phyloP scores from a whole-genome alignment of 2,888 invertebrate genomes.

The Neuroscelio doddi region DNA sequence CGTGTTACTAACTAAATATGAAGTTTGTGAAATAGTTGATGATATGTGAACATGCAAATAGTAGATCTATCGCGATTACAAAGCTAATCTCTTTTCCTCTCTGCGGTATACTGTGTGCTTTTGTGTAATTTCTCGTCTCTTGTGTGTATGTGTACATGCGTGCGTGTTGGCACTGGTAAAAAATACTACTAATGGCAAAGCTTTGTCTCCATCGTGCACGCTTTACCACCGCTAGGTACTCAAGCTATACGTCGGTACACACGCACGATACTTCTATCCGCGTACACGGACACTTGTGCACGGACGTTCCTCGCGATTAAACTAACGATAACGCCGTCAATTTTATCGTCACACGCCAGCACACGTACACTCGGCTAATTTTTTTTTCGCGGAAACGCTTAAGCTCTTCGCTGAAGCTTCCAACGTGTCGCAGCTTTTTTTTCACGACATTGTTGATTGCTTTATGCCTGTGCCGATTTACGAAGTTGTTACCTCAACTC shows the following conservation, averaged over 20 bases:
- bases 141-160: not conserved
- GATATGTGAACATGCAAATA: too few species aligned
- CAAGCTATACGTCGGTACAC: not conserved
- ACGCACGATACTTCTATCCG: not conserved
- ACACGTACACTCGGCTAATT: constrained; percentile 29
- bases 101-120: not conserved
- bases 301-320: constrained; percentile 31
- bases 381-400: constrained; percentile 38
- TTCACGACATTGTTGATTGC: constrained; percentile 19
- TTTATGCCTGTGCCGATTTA: constrained; percentile 37
- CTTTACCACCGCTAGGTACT: constrained; percentile 4
- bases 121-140: constrained; percentile 8
- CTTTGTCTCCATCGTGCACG: constrained; percentile 47
- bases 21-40: too few species aligned
- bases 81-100: too few species aligned
- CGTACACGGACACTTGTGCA: constrained; percentile 17
- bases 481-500: constrained; percentile 23
- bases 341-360: constrained; percentile 40
- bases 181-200: constrained; percentile 50
- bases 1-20: too few species aligned
- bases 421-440: constrained; percentile 9
- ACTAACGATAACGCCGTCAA: constrained; percentile 42
- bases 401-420: constrained; percentile 23
- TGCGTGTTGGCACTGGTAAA: constrained; percentile 32
- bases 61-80: too few species aligned